A percentile compares a stretch with the other conserved stretches of the same genome.
These are phyloP conservation scores for Gasterosteus aculeatus DNA, from an alignment of 2,113 vertebrate genomes.

Conservation along the genomic window DNA sequence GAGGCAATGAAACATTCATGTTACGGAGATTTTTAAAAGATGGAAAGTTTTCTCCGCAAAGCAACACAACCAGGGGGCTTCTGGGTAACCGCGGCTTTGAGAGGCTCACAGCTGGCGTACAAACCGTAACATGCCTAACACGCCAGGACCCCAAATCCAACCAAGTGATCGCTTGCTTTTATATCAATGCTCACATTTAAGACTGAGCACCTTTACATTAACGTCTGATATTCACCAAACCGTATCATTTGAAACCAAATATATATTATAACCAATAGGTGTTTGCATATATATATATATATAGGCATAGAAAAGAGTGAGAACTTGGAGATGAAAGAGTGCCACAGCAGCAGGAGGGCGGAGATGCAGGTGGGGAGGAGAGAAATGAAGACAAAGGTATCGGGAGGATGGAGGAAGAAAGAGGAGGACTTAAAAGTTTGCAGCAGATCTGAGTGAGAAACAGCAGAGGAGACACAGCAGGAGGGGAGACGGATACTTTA, in stretches of 20 bases:
- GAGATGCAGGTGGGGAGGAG: not conserved
- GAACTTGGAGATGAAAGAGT: not conserved
- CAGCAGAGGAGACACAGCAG: slow-evolving; percentile 25
- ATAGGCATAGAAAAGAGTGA: not conserved
- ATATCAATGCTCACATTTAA: not conserved
- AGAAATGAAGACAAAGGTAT: not conserved
- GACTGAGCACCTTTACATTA: not conserved
- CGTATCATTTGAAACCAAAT: not conserved
- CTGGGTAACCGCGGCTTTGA: too few species aligned
- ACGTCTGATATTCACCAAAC: not conserved
- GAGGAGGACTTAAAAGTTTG: not conserved
- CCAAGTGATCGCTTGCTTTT: not conserved
- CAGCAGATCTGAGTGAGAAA: slow-evolving; percentile 9
- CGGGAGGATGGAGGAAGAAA: not conserved
- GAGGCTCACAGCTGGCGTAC: too few species aligned
- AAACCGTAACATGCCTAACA: too few species aligned
- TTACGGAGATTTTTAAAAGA: too few species aligned
- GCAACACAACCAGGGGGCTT: too few species aligned
- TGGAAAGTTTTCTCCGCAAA: too few species aligned
- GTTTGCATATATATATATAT: not conserved
- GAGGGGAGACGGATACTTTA: slow-evolving; percentile 6
- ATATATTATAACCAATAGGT: too few species aligned
- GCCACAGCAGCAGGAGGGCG: not conserved
- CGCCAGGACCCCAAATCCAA: too few species aligned
- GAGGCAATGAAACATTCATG: too few species aligned